These are phyloP conservation scores for Otolemur garnettii DNA, from an alignment of 2,113 vertebrate species.

Conservation along the genomic window DNA sequence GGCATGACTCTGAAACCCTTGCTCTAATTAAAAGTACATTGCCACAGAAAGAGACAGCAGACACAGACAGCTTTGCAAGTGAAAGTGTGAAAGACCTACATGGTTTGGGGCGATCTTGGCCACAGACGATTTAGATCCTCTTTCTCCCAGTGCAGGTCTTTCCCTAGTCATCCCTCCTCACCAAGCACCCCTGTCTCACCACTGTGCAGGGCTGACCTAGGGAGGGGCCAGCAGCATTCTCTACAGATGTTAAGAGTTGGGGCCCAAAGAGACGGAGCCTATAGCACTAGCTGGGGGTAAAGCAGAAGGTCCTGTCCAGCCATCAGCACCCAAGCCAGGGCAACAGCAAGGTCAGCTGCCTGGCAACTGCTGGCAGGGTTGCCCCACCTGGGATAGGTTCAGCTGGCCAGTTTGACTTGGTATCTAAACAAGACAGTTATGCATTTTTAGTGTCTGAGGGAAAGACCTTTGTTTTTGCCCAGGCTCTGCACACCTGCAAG, in stretches of 20 bases:
- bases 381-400: not conserved
- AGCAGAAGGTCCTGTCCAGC: not conserved
- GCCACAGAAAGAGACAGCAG: not conserved
- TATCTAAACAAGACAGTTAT: conserved; percentile 13
- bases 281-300: not conserved
- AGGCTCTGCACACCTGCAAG: conserved; percentile 70
- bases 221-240: not conserved
- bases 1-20: not conserved
- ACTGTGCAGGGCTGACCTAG: not conserved
- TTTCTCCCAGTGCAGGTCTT: not conserved
- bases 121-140: conserved; percentile 64
- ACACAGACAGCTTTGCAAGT: conserved; percentile 73
- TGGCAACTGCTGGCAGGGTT: not conserved
- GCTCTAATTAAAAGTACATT: conserved; percentile 34
- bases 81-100: conserved; percentile 49
- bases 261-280: not conserved
- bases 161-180: not conserved
- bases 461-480: conserved; percentile 61
- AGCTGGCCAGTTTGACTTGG: not conserved
- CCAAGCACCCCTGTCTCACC: not conserved
- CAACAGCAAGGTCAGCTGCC: too few relatives aligned
- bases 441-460: not conserved
- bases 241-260: not conserved
- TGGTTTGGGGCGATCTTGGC: conserved; percentile 67
- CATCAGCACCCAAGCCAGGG: not conserved